phyloP scores from a whole-genome alignment of 2,888 invertebrate species.

The Stramonita haemastoma region DNA sequence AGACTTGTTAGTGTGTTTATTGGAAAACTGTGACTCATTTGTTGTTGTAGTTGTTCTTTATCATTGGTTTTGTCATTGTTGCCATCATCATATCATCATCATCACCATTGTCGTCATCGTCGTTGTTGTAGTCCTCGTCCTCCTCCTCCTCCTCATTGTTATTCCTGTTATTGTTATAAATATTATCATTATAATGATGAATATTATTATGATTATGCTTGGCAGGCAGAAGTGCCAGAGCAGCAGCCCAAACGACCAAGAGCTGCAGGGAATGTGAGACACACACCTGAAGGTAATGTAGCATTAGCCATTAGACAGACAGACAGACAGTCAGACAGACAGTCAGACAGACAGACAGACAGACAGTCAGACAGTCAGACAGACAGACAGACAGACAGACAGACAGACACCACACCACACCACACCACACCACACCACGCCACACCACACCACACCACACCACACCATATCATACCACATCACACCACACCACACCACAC shows the following conservation, averaged over 20 bases:
- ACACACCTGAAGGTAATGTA: constrained; percentile 36
- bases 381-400: not conserved
- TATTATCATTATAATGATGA: too few relatives aligned
- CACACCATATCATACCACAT: too few relatives aligned
- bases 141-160: too few relatives aligned
- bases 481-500: too few relatives aligned
- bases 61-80: too few relatives aligned
- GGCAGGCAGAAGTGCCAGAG: not conserved
- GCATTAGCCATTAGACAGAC: not conserved
- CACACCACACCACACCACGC: not conserved
- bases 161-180: too few relatives aligned
- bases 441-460: not conserved
- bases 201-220: not conserved
- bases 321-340: not conserved
- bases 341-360: not conserved
- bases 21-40: too few relatives aligned
- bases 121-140: too few relatives aligned
- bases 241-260: constrained; percentile 18
- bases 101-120: too few relatives aligned
- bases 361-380: not conserved
- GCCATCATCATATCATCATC: too few relatives aligned
- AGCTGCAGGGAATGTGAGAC: not conserved
- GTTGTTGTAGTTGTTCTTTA: too few relatives aligned
- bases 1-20: too few relatives aligned
- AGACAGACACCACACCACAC: not conserved